Evolutionary conservation across 1,140 invertebrate species (phyloP), one percentile per base, ranked within the genome.

Genomic region (Sycophila sp.): DNA sequence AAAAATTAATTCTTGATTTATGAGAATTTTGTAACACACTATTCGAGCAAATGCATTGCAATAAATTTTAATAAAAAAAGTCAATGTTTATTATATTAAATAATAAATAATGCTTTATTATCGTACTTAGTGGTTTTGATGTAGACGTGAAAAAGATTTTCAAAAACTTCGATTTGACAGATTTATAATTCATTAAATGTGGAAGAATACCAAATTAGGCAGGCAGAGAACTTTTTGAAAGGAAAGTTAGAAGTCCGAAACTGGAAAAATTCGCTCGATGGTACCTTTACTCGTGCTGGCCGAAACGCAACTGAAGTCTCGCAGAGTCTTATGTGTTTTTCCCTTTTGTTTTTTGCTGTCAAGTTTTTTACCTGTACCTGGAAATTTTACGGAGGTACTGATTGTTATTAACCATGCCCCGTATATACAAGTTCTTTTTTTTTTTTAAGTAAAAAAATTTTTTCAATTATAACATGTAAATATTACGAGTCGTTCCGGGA

Each of bases 221-320:
- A n/a, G n/a, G n/a, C n/a, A n/a, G 1, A 34, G 28, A 68, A 68
- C 55, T 38, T 17, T 55, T 69, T 69, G 40, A 63, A 70, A 64
- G 59, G 22, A 70, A 56, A 47, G 22, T 56, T 30, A n/a, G 2
- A 42, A 26, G 40, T 59, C 36, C 26, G 28, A 49, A 49, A 73
- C 51, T 72, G 74, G 67, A 74, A 78, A 80, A 84, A 81, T 82
- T 62, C 78, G 78, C 78, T 81, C 80, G 76, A 77, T 80, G 79
- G 83, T 91, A 91, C 90, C 90, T 91, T 90, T 91, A 84, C 85
- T 89, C 75, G 88, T 86, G 86, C 88, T 89, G 83, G 90, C 89
- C 73, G 84, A 82, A 87, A 90, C 89, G 85, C 90, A 91, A 89
- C 89, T 91, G 81, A 91, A 86, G 83, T 90, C 89, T 85, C 89